These are phyloP conservation scores for Gadopsis marmoratus DNA, from an alignment of 2,797 vertebrate species.

Conservation along the genomic window DNA sequence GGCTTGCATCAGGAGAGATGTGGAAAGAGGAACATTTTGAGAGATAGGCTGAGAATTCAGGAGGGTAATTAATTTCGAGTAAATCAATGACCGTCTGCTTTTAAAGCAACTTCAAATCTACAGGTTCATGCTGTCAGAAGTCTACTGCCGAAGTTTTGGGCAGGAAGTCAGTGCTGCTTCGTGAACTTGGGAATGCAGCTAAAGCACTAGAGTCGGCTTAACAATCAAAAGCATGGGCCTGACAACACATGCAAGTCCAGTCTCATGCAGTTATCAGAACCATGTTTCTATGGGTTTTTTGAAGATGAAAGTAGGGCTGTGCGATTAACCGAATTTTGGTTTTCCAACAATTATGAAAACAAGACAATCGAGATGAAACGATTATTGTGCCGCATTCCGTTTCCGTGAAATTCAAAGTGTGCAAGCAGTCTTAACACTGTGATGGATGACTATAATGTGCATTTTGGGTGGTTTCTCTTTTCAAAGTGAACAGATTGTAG, in stretches of 20 bases:
- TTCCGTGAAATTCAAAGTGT: not conserved
- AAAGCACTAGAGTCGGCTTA: not conserved
- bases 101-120: not conserved
- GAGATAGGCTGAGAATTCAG: not conserved
- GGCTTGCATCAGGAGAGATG: not conserved
- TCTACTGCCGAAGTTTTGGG: not conserved
- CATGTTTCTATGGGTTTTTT: not conserved
- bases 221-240: not conserved
- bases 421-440: not conserved
- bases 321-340: too few relatives aligned
- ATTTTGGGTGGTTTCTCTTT: not conserved
- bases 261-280: not conserved
- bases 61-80: not conserved
- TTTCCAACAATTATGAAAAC: too few relatives aligned
- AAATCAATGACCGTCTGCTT: constrained; percentile 18
- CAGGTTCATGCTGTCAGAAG: constrained; percentile 18
- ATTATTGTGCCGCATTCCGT: too few relatives aligned
- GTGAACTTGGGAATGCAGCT: not conserved
- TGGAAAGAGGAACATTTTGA: constrained; percentile 21
- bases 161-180: not conserved
- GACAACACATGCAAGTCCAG: too few relatives aligned
- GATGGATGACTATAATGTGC: not conserved
- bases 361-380: too few relatives aligned
- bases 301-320: too few relatives aligned
- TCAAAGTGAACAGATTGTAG: not conserved